Conservation (phyloP, 2,797 vertebrate species). For the Masticophis lateralis region DNA sequence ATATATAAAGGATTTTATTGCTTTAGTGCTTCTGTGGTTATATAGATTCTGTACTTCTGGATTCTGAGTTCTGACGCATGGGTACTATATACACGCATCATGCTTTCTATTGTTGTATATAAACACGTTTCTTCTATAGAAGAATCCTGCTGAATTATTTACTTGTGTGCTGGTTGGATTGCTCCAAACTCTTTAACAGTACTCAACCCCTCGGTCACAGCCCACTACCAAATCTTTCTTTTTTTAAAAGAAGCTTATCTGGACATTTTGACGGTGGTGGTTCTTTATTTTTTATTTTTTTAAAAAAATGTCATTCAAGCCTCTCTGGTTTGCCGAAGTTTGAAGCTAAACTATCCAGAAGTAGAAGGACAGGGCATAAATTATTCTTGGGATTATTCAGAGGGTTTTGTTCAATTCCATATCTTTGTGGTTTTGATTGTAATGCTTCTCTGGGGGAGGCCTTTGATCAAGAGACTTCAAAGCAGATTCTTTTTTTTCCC, state of each 20-base stretch:
- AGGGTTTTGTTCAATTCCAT: neutral
- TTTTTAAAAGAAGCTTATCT: neutral
- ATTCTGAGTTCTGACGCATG: too few species aligned
- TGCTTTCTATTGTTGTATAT: too few species aligned
- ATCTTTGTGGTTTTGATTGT: neutral
- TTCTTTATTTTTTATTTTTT: neutral
- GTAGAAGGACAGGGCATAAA: neutral
- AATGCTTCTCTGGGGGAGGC: neutral
- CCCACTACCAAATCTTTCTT: too few species aligned
- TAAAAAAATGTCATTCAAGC: neutral
- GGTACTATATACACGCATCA: too few species aligned
- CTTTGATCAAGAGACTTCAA: neutral
- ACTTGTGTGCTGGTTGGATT: too few species aligned
- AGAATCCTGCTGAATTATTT: too few species aligned
- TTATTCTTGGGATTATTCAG: neutral
- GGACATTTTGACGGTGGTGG: neutral
- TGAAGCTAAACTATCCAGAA: neutral
- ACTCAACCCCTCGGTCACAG: too few species aligned
- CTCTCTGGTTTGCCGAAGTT: neutral
- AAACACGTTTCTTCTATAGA: too few species aligned
- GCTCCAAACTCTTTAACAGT: too few species aligned
- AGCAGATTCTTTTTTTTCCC: neutral
- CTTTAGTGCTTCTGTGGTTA: too few species aligned
- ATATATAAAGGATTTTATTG: too few species aligned
- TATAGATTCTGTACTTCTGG: too few species aligned